Base-by-base conservation (phyloP, 2,888 invertebrate species). In the Ichneumoninae sp. region DNA sequence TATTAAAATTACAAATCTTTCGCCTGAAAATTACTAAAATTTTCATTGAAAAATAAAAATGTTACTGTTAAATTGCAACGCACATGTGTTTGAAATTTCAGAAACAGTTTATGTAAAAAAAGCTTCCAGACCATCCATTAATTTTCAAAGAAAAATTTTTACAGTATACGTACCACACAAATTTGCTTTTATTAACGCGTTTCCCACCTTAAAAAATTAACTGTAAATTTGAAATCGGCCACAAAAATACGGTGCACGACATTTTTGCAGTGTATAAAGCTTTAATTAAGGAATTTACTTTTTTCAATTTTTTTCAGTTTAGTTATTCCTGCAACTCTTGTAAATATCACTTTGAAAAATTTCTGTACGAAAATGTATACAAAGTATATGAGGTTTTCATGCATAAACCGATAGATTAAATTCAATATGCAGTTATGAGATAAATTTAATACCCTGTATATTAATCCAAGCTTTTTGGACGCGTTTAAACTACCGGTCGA, bases 211-310 rank as follows among this genome's bases (percentile, higher is more conserved):
- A 1, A 13, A 13, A 44, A 44, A 44, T 44, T 47, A 65, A n/a
- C 16, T 75, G 75, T 33, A 33, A 19, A 75, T 75, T 62, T 3
- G 5, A n/a, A n/a, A 50, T 50, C n/a, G 1, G 50, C n/a, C n/a
- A n/a, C 13, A 44, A 44, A 44, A 44, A 44, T 13, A 44, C 44
- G 10, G 40, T 10, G 13, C 44, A 3, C 10, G 44, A 44, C 16
- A n/a, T n/a, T 50, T 1, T 50, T 50, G 50, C 5, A n/a, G 50
- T 6, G 13, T n/a, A 16, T 13, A 6, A 3, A 44, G 3, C 44
- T 19, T n/a, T 19, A 52, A 52, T 3, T 52, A 0, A 52, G 7
- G 19, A 52, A 52, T 52, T 52, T 0, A 44, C 3, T 0, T 5
- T 52, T 52, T 52, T 19, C 3, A 40, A 0, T 50, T 50, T 50